These are phyloP conservation scores for Cladopsammia gracilis DNA, from an alignment of 64 coral and sea anemone genomes.

Conservation along the genomic window DNA sequence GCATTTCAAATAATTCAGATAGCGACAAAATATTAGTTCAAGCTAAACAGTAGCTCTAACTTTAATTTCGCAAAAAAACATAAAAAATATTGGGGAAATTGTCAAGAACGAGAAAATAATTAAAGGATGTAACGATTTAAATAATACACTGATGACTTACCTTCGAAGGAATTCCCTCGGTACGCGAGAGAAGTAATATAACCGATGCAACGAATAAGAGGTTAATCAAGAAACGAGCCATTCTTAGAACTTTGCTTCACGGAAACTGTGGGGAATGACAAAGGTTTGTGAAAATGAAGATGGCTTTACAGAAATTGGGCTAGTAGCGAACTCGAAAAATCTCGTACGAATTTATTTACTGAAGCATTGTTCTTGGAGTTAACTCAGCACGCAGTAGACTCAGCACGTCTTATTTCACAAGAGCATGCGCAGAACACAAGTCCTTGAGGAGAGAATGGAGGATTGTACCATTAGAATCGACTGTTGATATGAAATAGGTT, in stretches of 20 bases:
- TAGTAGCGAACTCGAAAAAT: neutral
- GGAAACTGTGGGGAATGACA: neutral
- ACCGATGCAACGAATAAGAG: neutral
- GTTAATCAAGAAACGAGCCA: neutral
- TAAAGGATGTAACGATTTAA: too few relatives aligned
- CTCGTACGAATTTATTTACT: neutral
- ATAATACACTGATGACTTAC: too few relatives aligned
- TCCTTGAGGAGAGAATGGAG: too few relatives aligned
- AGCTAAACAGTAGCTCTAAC: too few relatives aligned
- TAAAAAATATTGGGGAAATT: too few relatives aligned
- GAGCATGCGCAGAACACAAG: too few relatives aligned
- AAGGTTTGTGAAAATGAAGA: neutral
- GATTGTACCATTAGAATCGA: too few relatives aligned
- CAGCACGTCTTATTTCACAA: neutral
- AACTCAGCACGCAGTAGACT: neutral
- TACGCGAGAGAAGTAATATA: neutral
- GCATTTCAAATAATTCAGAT: too few relatives aligned
- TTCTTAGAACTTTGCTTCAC: neutral
- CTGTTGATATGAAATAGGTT: too few relatives aligned
- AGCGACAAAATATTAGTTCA: too few relatives aligned
- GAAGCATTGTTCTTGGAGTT: neutral
- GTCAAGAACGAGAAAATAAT: too few relatives aligned
- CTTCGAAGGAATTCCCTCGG: neutral
- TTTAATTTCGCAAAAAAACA: too few relatives aligned
- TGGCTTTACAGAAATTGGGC: neutral